phyloP scores from a whole-genome alignment of 2,888 invertebrate species.

The Sclerodermus sp. region DNA sequence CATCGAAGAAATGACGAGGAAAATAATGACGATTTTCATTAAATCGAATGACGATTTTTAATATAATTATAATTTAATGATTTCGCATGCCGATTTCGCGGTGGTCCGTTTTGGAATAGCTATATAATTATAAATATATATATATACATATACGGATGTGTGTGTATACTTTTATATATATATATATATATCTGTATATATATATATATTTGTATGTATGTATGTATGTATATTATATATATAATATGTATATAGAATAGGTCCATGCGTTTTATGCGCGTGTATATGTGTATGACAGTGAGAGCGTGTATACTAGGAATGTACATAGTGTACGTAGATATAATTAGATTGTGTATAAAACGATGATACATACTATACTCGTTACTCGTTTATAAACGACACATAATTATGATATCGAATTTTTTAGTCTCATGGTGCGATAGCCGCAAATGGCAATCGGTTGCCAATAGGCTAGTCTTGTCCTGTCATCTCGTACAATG shows the following conservation, averaged over 20 bases:
- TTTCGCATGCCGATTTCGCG: slow-evolving; percentile 40
- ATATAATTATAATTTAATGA: slow-evolving; percentile 26
- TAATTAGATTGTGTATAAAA: slow-evolving; percentile 57
- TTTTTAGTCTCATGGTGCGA: slow-evolving; percentile 55
- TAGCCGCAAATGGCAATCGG: slow-evolving; percentile 45
- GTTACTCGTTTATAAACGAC: slow-evolving; percentile 55
- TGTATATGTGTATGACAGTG: slow-evolving; percentile 35
- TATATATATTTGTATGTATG: slow-evolving; percentile 24
- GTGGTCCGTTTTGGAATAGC: slow-evolving; percentile 48
- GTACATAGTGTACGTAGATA: slow-evolving; percentile 55
- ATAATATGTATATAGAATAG: slow-evolving; percentile 33
- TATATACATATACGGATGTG: slow-evolving; percentile 31
- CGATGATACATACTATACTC: slow-evolving; percentile 55
- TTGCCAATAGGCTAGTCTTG: slow-evolving; percentile 53
- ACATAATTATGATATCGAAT: slow-evolving; percentile 57
- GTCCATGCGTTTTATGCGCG: slow-evolving; percentile 36
- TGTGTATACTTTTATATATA: slow-evolving; percentile 9
- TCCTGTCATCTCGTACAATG: slow-evolving; percentile 41
- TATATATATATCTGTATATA: slow-evolving; percentile 16
- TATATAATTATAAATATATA: slow-evolving; percentile 49
- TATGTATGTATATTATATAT: slow-evolving; percentile 32
- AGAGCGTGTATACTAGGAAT: slow-evolving; percentile 54
- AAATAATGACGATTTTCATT: too few relatives aligned
- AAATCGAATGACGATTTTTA: slow-evolving; percentile 1
- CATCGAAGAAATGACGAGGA: too few relatives aligned